These are phyloP conservation scores for Eulacestoma nigropectus DNA, from an alignment of 2,113 vertebrate species.

Conservation along the genomic window DNA sequence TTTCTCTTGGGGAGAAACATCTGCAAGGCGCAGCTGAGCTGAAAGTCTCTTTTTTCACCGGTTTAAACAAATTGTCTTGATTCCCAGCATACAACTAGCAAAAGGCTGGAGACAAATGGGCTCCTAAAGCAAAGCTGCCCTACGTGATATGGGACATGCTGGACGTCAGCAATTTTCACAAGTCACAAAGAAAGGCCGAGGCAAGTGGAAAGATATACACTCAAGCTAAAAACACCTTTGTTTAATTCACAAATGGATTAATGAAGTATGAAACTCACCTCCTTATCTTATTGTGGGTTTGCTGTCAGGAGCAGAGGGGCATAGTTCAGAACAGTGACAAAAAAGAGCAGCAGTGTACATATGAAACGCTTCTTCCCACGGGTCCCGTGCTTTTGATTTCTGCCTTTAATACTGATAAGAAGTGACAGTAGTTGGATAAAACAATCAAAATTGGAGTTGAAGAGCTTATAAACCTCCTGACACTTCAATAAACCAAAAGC, in stretches of 20 bases:
- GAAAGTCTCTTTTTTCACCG: background rate
- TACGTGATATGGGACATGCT: background rate
- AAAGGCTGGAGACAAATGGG: background rate
- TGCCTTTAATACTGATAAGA: conserved; percentile 75
- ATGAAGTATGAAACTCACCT: conserved; percentile 1
- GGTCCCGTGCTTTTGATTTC: conserved; percentile 66
- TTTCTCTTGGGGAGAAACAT: background rate
- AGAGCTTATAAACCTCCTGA: conserved; percentile 79
- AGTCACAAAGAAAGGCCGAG: background rate
- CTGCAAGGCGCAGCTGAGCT: background rate
- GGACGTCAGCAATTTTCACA: background rate
- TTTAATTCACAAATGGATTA: conserved; percentile 55
- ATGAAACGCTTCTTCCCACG: conserved; percentile 47
- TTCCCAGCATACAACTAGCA: background rate
- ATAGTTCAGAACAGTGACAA: conserved; percentile 31
- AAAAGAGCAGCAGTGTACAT: background rate
- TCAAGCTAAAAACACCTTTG: background rate
- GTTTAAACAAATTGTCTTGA: background rate
- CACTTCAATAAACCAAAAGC: conserved; percentile 77
- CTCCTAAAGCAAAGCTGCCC: background rate
- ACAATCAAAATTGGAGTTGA: conserved; percentile 76
- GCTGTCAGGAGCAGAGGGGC: conserved; percentile 24
- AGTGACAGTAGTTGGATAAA: conserved; percentile 80
- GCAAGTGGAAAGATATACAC: background rate
- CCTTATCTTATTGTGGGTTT: conserved; percentile 9